Conservation (phyloP, 2,113 vertebrate genomes). For the Puma concolor region DNA sequence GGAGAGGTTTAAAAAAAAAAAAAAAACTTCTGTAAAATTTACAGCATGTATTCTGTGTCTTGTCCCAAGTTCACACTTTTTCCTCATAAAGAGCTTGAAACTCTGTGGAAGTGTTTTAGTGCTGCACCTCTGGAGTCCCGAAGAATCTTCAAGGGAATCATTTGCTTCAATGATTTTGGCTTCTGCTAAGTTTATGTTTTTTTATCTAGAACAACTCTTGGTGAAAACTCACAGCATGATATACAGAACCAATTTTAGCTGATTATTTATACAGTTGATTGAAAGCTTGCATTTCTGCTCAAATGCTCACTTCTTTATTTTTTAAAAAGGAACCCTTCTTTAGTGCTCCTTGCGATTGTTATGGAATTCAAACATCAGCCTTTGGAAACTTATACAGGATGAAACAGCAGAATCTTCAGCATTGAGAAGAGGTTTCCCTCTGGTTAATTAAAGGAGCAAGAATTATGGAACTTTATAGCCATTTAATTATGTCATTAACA, state of each 20-base stretch:
- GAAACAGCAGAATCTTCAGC: neutral
- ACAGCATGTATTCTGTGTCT: neutral
- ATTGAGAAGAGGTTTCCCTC: constrained; percentile 27
- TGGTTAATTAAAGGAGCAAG: constrained; percentile 50
- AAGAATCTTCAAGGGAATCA: neutral
- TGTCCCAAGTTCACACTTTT: neutral
- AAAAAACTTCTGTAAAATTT: neutral
- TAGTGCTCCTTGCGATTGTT: neutral
- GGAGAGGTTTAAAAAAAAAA: neutral
- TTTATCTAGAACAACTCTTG: neutral
- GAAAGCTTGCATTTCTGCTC: neutral
- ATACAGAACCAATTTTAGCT: neutral
- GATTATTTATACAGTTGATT: neutral
- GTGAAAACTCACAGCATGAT: constrained; percentile 16
- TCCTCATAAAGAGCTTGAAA: neutral
- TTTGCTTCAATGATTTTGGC: neutral
- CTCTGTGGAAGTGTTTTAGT: neutral
- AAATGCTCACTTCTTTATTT: neutral
- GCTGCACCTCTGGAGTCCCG: neutral
- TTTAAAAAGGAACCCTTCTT: neutral
- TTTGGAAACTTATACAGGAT: neutral
- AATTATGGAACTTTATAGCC: constrained; percentile 11
- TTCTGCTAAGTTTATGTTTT: constrained; percentile 34
- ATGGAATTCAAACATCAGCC: neutral
- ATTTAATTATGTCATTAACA: constrained; percentile 50